phyloP scores from a whole-genome alignment of 1,140 invertebrate genomes.

The Ylistrum balloti region DNA sequence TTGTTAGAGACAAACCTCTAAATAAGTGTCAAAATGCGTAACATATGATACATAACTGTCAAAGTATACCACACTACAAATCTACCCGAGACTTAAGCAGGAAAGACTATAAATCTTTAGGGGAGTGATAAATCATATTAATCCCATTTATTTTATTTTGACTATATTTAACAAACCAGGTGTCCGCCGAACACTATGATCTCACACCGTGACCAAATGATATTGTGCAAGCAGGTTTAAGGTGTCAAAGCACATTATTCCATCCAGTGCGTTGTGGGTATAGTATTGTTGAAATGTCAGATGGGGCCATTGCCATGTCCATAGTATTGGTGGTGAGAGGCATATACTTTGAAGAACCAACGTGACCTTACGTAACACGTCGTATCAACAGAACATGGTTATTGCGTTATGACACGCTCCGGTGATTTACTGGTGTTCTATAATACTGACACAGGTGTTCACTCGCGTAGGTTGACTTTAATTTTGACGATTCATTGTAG shows the following conservation, averaged over 20 bases:
- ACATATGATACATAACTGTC: too few relatives aligned
- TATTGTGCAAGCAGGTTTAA: conserved; percentile 39
- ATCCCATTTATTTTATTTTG: conserved; percentile 1
- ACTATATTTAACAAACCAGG: not conserved
- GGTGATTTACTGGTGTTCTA: not conserved
- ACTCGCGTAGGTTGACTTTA: not conserved
- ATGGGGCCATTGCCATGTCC: not conserved
- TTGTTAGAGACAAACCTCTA: too few relatives aligned
- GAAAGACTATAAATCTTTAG: not conserved
- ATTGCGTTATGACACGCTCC: not conserved
- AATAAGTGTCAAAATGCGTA: not conserved
- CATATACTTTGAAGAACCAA: not conserved
- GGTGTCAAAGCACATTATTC: not conserved
- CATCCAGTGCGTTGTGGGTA: not conserved
- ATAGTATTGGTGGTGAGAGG: not conserved
- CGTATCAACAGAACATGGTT: not conserved
- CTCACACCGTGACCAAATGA: conserved; percentile 3
- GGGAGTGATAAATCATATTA: not conserved
- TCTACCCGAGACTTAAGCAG: not conserved
- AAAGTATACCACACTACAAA: not conserved
- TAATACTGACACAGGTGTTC: not conserved
- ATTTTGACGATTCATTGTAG: not conserved
- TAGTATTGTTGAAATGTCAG: conserved; percentile 12
- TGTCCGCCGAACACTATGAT: conserved; percentile 11
- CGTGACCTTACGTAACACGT: not conserved